A percentile compares a stretch with the other conserved stretches of the same genome.
These are phyloP conservation scores for Amphimedon queenslandica DNA, from an alignment of 37 sponge, comb jelly and placozoan species.

Conservation along the genomic window DNA sequence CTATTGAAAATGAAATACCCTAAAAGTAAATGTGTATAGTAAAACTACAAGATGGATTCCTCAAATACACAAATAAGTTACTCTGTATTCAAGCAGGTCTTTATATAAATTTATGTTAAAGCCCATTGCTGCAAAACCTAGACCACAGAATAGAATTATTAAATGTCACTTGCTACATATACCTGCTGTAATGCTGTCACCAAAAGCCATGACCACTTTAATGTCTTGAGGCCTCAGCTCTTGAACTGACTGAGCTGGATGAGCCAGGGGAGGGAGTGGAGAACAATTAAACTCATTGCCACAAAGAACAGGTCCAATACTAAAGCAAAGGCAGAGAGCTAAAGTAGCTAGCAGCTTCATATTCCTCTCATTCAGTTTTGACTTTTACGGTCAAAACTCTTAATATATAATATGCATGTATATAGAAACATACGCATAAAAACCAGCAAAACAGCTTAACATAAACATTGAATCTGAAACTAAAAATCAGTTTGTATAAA, in stretches of 20 bases:
- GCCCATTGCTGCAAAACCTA: constrained; percentile 35
- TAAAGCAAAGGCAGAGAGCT: too few species aligned
- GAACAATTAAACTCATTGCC: constrained; percentile 64
- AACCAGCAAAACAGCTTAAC: too few species aligned
- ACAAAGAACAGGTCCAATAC: too few species aligned
- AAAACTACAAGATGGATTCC: too few species aligned
- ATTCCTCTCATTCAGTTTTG: too few species aligned
- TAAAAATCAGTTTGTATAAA: constrained; percentile 47
- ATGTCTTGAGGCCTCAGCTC: constrained; percentile 81
- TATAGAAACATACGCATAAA: too few species aligned
- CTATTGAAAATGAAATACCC: constrained; percentile 79
- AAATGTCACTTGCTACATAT: not conserved
- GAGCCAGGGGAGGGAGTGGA: constrained; percentile 55
- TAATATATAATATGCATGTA: too few species aligned
- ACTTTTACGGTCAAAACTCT: too few species aligned
- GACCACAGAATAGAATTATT: not conserved
- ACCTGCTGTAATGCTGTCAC: constrained; percentile 89
- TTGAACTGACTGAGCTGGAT: constrained; percentile 65
- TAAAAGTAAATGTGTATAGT: too few species aligned
- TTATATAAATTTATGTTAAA: constrained; percentile 16
- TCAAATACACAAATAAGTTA: constrained; percentile 3
- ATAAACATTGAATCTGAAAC: not conserved
- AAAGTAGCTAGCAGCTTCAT: too few species aligned
- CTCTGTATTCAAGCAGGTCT: constrained; percentile 67
- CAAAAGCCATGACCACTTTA: constrained; percentile 81